Evolutionary conservation across 1,140 invertebrate species (phyloP), one percentile per base, ranked within the genome.

Genomic region (Drosophila lowei): DNA sequence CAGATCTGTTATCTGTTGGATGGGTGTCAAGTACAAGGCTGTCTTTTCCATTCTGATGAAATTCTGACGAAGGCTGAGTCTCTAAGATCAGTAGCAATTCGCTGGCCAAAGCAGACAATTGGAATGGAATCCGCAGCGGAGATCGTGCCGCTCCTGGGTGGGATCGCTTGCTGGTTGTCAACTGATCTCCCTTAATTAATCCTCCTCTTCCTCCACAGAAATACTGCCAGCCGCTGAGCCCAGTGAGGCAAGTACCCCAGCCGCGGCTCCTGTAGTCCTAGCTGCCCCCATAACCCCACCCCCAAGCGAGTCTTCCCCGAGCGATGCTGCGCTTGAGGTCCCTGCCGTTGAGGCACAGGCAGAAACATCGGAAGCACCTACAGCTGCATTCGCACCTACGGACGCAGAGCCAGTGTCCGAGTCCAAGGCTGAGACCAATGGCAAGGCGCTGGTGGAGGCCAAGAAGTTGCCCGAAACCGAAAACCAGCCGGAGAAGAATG

Each of bases 81-180:
- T 43, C 41, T 9, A 23, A 49, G 43, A 44, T 41, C 30, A 25
- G 15, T 9, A 1, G 25, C 15, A 16, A 28, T 16, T 42, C 49
- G 8, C 7, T 21, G 16, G 15, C 18, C 30, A 55, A 38, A 34
- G 8, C 57, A 72, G 43, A 61, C 41, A 48, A 34, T 54, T 7
- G 46, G 42, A 46, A 85, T 84, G 79, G 49, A 70, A 53, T 43
- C 23, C 23, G 44, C 63, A 15, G 55, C 56, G 30, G 77, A 85
- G 64, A 58, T 60, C 18, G 81, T 80, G 9, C 81, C 80, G 34
- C 77, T 85, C 2, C 46, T 85, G 44, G 80, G 80, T 86, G 66
- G 59, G 25, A 21, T 48, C 9, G 3, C 30, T 34, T 46, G 7
- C 21, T 4, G 1, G 4, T 6, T 6, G 8, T 9, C 7, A 9